phyloP scores from a whole-genome alignment of 1,140 invertebrate species.

The Chymomyza costata region DNA sequence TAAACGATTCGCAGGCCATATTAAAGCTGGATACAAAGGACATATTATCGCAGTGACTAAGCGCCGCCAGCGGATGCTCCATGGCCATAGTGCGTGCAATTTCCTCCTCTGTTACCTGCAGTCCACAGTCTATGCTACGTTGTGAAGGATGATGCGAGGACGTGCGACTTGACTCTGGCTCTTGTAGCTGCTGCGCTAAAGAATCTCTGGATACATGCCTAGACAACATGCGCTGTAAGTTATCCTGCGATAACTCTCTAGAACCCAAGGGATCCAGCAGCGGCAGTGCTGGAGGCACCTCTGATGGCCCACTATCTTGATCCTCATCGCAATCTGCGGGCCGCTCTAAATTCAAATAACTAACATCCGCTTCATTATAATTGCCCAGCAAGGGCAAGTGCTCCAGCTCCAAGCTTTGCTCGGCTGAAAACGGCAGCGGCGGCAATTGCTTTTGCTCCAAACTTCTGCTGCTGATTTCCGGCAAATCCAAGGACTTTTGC shows the following conservation, averaged over 20 bases:
- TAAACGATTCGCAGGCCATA: constrained; percentile 81
- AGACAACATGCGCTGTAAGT: constrained; percentile 81
- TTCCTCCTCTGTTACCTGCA: constrained; percentile 94
- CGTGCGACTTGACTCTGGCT: constrained; percentile 43
- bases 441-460: constrained; percentile 3
- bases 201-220: constrained; percentile 77
- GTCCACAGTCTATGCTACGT: constrained; percentile 75
- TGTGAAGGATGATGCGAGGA: constrained; percentile 76
- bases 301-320: constrained; percentile 83
- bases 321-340: constrained; percentile 80
- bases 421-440: no score
- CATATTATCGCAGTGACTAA: constrained; percentile 90
- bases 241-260: constrained; percentile 86
- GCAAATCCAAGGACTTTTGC: constrained; percentile 64
- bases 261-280: constrained; percentile 85
- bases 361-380: background rate
- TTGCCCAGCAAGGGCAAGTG: constrained; percentile 21
- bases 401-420: constrained; percentile 20
- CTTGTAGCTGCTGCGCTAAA: constrained; percentile 77
- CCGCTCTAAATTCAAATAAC: constrained; percentile 16
- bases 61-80: constrained; percentile 89
- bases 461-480: constrained; percentile 31
- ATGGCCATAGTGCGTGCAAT: constrained; percentile 89
- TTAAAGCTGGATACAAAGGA: constrained; percentile 90
- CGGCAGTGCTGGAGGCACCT: constrained; percentile 84